phyloP scores from a whole-genome alignment of 2,888 invertebrate genomes.

The Esperia sulphurella region DNA sequence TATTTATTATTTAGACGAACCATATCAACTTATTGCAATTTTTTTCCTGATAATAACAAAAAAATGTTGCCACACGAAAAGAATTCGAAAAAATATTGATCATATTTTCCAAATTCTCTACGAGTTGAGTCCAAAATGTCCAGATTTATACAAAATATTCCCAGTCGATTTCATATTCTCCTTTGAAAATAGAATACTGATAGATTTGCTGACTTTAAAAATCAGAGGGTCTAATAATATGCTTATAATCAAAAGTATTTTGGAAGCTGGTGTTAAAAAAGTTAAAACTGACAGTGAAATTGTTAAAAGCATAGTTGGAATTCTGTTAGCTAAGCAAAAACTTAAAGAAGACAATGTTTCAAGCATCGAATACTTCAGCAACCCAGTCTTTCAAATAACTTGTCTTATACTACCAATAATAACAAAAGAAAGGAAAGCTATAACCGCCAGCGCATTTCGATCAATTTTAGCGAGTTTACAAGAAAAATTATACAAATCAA shows the following conservation, averaged over 20 bases:
- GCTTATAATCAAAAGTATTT: constrained; percentile 45
- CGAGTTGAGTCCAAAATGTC: constrained; percentile 58
- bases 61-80: constrained; percentile 48
- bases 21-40: constrained; percentile 54
- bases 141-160: constrained; percentile 65
- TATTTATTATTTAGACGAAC: constrained; percentile 60
- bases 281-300: constrained; percentile 56
- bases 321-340: constrained; percentile 43
- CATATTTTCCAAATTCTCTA: constrained; percentile 49
- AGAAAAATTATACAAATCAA: constrained; percentile 55
- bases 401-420: constrained; percentile 60
- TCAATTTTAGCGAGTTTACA: constrained; percentile 63
- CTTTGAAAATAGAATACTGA: constrained; percentile 41
- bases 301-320: constrained; percentile 55
- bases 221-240: constrained; percentile 51
- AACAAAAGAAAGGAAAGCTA: constrained; percentile 60
- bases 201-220: constrained; percentile 55
- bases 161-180: constrained; percentile 54
- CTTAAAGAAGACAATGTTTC: constrained; percentile 24
- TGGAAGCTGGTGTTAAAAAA: constrained; percentile 63
- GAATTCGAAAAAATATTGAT: constrained; percentile 49
- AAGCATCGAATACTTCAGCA: constrained; percentile 50
- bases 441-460: constrained; percentile 53
- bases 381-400: constrained; percentile 61
- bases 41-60: constrained; percentile 58